Base-by-base conservation (phyloP, 2,797 vertebrate species). In the Erithacus rubecula region DNA sequence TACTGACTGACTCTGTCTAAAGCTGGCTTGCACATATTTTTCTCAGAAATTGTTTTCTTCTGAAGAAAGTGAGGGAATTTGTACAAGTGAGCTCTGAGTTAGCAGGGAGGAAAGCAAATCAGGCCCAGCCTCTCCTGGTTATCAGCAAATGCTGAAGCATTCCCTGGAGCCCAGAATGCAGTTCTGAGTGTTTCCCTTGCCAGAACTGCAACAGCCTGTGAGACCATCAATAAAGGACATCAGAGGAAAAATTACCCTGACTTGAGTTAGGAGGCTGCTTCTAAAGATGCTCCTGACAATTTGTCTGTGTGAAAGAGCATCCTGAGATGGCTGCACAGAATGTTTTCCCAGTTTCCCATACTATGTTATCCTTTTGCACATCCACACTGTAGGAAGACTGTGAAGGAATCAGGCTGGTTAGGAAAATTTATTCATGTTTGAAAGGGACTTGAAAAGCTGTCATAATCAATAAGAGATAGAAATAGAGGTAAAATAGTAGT, bases 141-240 rank as follows among this genome's bases (percentile, higher is more conserved):
- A 3, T 51, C 70, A 51, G 34, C n/a, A 62, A 72, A n/a, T 23
- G 58, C 67, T 44, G 59, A 71, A 83, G 26, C 39, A 21, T 76
- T 87, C 37, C n/a, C 56, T 74, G 70, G 51, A 79, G 60, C 43
- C 78, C 11, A 3, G 18, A 12, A 5, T 36, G 27, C 34, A 68
- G 5, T 12, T 87, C 43, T 20, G 6, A 1, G 0, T 3, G 0
- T 49, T 90, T 75, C 41, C 18, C 26, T 37, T 3, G 1, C 46
- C 52, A 59, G 47, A 56, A 8, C 21, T 39, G 17, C 46, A 71
- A 60, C 14, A 11, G 46, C 11, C 37, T 15, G 46, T 11, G 44
- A 67, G 51, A 26, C 29, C 32, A 21, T 18, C 64, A 15, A 7
- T 60, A 77, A 67, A 51, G 6, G 3, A 10, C 12, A 59, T 24